A percentile compares a stretch with the other conserved stretches of the same genome.
Evolutionary conservation across 1,140 invertebrate genomes (phyloP).

Genomic region (Hylyphantes graminicola): DNA sequence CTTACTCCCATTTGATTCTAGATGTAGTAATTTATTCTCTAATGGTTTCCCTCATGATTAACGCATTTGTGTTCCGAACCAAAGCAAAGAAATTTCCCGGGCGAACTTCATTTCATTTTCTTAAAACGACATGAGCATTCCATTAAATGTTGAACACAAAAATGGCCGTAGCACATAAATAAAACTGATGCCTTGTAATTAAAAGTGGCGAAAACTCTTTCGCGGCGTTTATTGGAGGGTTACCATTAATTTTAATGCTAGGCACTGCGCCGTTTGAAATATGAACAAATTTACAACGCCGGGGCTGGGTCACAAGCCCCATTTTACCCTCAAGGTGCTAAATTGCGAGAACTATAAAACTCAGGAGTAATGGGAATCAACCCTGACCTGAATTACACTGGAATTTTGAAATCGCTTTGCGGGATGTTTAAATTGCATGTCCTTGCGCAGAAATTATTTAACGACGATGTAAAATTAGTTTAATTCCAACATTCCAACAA

Average conservation of each 20-base stretch:
- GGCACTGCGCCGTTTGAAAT: conserved; percentile 8
- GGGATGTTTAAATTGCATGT: neutral
- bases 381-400: neutral
- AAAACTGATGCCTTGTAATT: conserved; percentile 41
- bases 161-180: conserved; percentile 18
- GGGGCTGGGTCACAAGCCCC: conserved; percentile 17
- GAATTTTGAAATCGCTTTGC: conserved; percentile 5
- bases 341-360: conserved; percentile 35
- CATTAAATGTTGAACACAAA: conserved; percentile 20
- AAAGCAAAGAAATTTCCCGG: neutral
- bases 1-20: neutral
- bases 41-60: conserved; percentile 19
- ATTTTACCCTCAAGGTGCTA: conserved; percentile 23
- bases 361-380: conserved; percentile 7
- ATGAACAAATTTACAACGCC: conserved; percentile 33
- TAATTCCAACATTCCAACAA: too few relatives aligned
- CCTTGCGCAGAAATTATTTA: conserved; percentile 2
- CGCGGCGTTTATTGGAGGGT: conserved; percentile 16
- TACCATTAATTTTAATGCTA: conserved; percentile 45
- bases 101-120: conserved; percentile 29
- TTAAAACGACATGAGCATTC: conserved; percentile 28
- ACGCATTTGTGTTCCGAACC: neutral
- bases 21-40: neutral
- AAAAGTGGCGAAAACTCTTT: conserved; percentile 10
- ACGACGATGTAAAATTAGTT: neutral